Evolutionary conservation across 2,888 invertebrate genomes (phyloP), one percentile per base, ranked within the genome.

Genomic region (Torymus texanus): DNA sequence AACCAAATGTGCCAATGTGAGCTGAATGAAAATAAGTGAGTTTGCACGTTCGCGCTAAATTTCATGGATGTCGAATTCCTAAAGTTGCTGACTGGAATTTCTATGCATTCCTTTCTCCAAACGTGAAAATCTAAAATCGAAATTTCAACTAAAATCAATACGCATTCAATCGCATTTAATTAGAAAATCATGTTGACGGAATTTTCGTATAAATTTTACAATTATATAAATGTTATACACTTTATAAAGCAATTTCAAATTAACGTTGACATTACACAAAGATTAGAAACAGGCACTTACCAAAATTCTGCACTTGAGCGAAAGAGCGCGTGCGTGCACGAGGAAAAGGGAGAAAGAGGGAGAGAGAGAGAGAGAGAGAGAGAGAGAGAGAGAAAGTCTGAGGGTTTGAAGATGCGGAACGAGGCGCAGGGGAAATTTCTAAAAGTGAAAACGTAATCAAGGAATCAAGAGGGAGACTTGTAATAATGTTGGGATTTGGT

Each of bases 371-470:
- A 51, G 24, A 2, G 55, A 21, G 67, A 67, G 13, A 14, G 24
- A 24, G 41, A 51, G 55, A 59, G 59, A n/a, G 18, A 55, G 53
- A 71, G 50, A 61, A 13, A n/a, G 29, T 59, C 50, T 68, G 63
- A 18, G 50, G 41, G 41, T 41, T 8, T 41, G 41, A 41, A 50
- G 14, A 59, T 11, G 58, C 12, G 56, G 65, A 63, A 24, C 18
- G 63, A 50, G 59, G 21, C 16, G 21, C 51, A 5, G 51, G 29
- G 59, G 56, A 56, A 53, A 72, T 72, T 71, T 66, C 68, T 41
- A 62, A 78, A 78, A 78, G 65, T 65, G 72, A 72, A 41, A 78
- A 72, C 66, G 78, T 74, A 78, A 74, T 78, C 68, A 51, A 74
- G 73, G 24, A 13, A 62, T 61, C 67, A 67, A 67, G 62, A 24